A percentile compares a stretch with the other conserved stretches of the same genome.
Evolutionary conservation across 2,113 vertebrate species (phyloP).

Genomic region (Pseudopipra pipra): DNA sequence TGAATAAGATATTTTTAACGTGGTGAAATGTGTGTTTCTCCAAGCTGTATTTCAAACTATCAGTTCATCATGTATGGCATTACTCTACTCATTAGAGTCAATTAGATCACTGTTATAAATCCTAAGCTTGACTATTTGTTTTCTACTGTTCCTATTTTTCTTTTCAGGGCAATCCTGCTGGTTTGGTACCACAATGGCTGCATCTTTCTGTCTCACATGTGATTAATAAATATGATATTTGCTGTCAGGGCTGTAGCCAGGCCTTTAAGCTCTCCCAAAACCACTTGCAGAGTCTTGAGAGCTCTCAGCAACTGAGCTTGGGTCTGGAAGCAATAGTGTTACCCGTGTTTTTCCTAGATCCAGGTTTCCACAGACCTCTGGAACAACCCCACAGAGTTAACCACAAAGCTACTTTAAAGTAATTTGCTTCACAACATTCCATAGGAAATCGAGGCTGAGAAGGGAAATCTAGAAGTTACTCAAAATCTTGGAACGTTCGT

Average conservation of each 20-base stretch:
- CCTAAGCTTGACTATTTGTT: background rate
- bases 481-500: background rate
- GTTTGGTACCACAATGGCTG: background rate
- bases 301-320: background rate
- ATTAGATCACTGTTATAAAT: slow-evolving; percentile 17
- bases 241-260: background rate
- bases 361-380: slow-evolving; percentile 29
- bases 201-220: background rate
- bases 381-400: slow-evolving; percentile 31
- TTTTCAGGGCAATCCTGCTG: background rate
- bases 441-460: background rate
- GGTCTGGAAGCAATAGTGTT: slow-evolving; percentile 38
- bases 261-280: background rate
- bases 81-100: background rate
- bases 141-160: background rate
- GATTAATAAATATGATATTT: background rate
- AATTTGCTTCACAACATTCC: background rate
- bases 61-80: background rate
- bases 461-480: slow-evolving; percentile 2
- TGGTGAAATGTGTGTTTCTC: background rate
- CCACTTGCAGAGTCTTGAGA: background rate
- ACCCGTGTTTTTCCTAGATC: background rate
- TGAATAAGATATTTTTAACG: background rate
- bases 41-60: slow-evolving; percentile 4
- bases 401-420: slow-evolving; percentile 4